phyloP scores from a whole-genome alignment of 2,888 invertebrate genomes.

The Dryocosmus kuriphilus region DNA sequence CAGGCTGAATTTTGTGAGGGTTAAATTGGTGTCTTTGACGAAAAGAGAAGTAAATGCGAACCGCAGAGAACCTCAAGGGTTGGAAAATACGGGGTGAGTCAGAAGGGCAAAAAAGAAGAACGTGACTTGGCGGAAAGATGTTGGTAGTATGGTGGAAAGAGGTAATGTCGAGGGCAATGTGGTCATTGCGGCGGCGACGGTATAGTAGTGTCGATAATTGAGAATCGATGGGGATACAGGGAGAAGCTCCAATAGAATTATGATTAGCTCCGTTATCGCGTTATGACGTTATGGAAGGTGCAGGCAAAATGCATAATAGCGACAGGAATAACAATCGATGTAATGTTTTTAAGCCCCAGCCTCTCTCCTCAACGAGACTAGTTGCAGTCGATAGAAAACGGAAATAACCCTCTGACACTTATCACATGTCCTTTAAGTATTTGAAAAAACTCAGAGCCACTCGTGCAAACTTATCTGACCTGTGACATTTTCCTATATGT shows the following conservation, averaged over 20 bases:
- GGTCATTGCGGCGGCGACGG: conserved; percentile 18
- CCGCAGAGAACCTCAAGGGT: conserved; percentile 4
- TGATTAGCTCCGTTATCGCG: conserved; percentile 63
- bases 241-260: conserved; percentile 65
- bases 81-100: neutral
- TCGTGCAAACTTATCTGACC: conserved; percentile 1
- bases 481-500: conserved; percentile 32
- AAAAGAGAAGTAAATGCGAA: conserved; percentile 29
- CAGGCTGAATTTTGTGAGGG: conserved; percentile 4
- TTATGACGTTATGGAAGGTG: conserved; percentile 40
- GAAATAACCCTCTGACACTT: conserved; percentile 11
- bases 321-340: conserved; percentile 31
- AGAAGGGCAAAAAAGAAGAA: conserved; percentile 14
- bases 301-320: conserved; percentile 41
- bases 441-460: neutral
- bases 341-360: conserved; percentile 12
- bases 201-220: conserved; percentile 47
- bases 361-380: conserved; percentile 3
- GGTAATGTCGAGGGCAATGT: neutral
- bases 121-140: conserved; percentile 24
- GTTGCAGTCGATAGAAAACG: neutral
- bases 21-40: conserved; percentile 33
- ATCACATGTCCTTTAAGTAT: conserved; percentile 11
- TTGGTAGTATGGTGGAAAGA: neutral
- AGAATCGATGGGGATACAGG: conserved; percentile 51